phyloP scores from a whole-genome alignment of 1,140 invertebrate genomes.

The Hermatobates lingyangjiaoensis region DNA sequence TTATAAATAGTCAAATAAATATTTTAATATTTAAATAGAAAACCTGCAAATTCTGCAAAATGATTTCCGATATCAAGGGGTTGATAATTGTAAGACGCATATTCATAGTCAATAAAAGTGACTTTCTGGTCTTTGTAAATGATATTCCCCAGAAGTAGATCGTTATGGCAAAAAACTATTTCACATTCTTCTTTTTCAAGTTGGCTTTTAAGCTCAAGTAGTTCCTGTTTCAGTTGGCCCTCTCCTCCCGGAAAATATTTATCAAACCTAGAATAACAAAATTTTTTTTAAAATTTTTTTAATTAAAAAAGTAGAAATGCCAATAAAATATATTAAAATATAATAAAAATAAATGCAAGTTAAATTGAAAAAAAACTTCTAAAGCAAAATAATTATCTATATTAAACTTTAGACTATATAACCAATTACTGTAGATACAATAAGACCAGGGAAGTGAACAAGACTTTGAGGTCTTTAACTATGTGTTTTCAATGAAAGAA shows the following conservation, averaged over 20 bases:
- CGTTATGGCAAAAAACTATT: conserved; percentile 94
- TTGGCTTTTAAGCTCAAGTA: conserved; percentile 40
- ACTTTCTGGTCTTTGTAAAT: conserved; percentile 52
- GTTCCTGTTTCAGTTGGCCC: conserved; percentile 42
- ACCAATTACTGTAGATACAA: too few relatives aligned
- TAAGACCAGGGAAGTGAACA: too few relatives aligned
- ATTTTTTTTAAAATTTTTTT: too few relatives aligned
- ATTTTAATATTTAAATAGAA: conserved; percentile 15
- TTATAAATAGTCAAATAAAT: neutral
- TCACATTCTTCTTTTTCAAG: conserved; percentile 47
- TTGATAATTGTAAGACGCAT: conserved; percentile 83
- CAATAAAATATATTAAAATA: too few relatives aligned
- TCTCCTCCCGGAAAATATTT: conserved; percentile 42
- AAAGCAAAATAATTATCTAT: too few relatives aligned
- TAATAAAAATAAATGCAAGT: too few relatives aligned
- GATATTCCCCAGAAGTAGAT: conserved; percentile 85
- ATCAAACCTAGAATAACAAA: conserved; percentile 39
- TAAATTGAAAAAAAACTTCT: too few relatives aligned
- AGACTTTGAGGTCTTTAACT: too few relatives aligned
- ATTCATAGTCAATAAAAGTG: conserved; percentile 95
- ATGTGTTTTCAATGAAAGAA: too few relatives aligned
- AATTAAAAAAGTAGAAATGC: too few relatives aligned
- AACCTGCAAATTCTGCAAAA: conserved; percentile 93
- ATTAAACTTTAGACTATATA: too few relatives aligned
- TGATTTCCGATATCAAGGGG: conserved; percentile 96